phyloP scores from a whole-genome alignment of 53 echinoderm and acorn worm species.

The Apostichopus leukothele region DNA sequence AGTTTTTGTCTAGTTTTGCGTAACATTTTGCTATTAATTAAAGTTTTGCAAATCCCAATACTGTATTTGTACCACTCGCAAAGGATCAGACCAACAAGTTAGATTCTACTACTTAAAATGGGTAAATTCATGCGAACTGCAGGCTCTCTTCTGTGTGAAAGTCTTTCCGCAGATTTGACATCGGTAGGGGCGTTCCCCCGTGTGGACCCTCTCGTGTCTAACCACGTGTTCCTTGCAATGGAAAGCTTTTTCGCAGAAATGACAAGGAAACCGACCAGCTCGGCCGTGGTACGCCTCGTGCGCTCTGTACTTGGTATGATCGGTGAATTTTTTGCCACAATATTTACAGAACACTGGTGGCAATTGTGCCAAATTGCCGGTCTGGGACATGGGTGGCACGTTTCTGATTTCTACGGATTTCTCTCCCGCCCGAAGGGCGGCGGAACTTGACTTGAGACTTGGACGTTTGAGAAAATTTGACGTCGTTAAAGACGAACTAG shows the following conservation, averaged over 20 bases:
- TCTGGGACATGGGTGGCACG: neutral
- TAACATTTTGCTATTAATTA: too few relatives aligned
- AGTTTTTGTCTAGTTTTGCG: too few relatives aligned
- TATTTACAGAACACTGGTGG: slow-evolving; percentile 23
- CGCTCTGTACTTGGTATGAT: neutral
- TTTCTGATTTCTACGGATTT: neutral
- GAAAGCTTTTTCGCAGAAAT: slow-evolving; percentile 12
- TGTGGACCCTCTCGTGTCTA: slow-evolving; percentile 22
- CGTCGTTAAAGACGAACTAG: neutral
- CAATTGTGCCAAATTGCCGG: neutral
- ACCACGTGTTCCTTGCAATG: slow-evolving; percentile 5
- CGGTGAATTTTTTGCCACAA: slow-evolving; percentile 10
- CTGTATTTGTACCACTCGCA: too few relatives aligned
- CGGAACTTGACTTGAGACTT: neutral
- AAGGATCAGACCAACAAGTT: too few relatives aligned
- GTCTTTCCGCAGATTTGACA: slow-evolving; percentile 4
- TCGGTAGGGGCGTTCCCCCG: neutral
- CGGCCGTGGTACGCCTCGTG: neutral
- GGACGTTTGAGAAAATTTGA: too few relatives aligned
- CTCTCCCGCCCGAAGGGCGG: neutral
- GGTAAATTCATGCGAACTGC: neutral
- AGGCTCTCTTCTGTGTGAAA: neutral
- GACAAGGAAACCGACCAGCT: neutral
- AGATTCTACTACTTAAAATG: neutral
- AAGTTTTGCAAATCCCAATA: too few relatives aligned